A percentile compares a stretch with the other conserved stretches of the same genome.
Conservation (phyloP, 2,888 invertebrate species). For the Heteropelma amictum region DNA sequence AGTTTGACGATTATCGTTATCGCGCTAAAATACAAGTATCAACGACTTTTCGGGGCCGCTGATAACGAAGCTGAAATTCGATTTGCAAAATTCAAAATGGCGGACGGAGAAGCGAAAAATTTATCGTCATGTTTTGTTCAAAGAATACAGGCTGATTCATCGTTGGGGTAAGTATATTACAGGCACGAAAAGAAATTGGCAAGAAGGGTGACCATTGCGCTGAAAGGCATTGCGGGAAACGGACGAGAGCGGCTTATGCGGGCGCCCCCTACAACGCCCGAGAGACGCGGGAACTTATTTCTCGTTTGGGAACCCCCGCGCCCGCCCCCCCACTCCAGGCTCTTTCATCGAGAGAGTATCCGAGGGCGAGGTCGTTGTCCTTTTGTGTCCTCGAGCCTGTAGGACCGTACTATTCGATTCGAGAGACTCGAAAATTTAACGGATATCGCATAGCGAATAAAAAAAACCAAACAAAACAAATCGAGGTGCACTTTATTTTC, state of each 20-base stretch:
- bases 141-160: not conserved
- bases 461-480: too few relatives aligned
- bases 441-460: constrained; percentile 13
- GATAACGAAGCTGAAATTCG: too few relatives aligned
- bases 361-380: constrained; percentile 48
- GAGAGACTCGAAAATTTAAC: constrained; percentile 6
- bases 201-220: too few relatives aligned
- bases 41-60: too few relatives aligned
- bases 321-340: too few relatives aligned
- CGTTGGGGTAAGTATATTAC: not conserved
- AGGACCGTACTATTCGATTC: not conserved
- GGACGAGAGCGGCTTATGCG: not conserved
- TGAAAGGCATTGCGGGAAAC: constrained; percentile 2
- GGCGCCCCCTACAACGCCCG: constrained; percentile 7
- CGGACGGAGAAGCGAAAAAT: too few relatives aligned
- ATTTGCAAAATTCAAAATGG: too few relatives aligned
- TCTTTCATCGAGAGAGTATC: constrained; percentile 12
- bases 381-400: constrained; percentile 1
- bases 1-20: too few relatives aligned
- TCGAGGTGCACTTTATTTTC: not conserved
- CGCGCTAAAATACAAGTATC: too few relatives aligned
- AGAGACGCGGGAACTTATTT: constrained; percentile 21
- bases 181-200: not conserved
- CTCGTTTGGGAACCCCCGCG: not conserved
- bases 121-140: too few relatives aligned